These are phyloP conservation scores for Neelides folsomi DNA, from an alignment of 2,888 invertebrate species.

Conservation along the genomic window DNA sequence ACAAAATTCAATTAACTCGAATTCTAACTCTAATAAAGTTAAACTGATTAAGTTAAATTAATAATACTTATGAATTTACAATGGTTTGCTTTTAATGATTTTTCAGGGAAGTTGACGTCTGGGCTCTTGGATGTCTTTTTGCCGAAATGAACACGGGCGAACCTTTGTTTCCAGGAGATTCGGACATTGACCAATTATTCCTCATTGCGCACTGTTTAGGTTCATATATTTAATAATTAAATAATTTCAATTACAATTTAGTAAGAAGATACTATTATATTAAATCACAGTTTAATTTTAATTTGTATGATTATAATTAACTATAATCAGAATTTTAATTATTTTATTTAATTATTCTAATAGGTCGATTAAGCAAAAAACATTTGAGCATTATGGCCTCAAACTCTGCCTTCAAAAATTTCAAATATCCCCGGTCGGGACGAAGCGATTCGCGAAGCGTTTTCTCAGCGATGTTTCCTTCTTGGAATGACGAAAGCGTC, in stretches of 20 bases:
- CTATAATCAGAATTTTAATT: neutral
- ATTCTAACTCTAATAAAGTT: too few relatives aligned
- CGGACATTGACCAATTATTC: slow-evolving; percentile 75
- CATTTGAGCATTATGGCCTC: slow-evolving; percentile 31
- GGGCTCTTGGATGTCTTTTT: slow-evolving; percentile 68
- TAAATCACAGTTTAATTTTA: too few relatives aligned
- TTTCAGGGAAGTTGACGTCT: slow-evolving; percentile 62
- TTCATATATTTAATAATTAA: slow-evolving; percentile 35
- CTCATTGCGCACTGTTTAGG: slow-evolving; percentile 67
- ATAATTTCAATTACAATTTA: too few relatives aligned
- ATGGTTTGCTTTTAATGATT: slow-evolving; percentile 40
- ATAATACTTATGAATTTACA: too few relatives aligned
- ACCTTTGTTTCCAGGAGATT: slow-evolving; percentile 75
- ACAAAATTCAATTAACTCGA: too few relatives aligned
- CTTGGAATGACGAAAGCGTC: slow-evolving; percentile 30
- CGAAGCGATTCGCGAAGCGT: slow-evolving; percentile 13
- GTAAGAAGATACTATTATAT: neutral
- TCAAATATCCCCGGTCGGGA: slow-evolving; percentile 21
- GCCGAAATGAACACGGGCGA: slow-evolving; percentile 75
- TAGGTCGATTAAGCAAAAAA: slow-evolving; percentile 29
- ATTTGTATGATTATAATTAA: too few relatives aligned
- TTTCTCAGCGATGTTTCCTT: slow-evolving; percentile 30
- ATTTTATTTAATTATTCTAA: neutral
- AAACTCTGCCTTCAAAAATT: slow-evolving; percentile 31
- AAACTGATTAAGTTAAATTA: too few relatives aligned